phyloP scores from a whole-genome alignment of 2,888 invertebrate genomes.

The Napeogenes inachia region DNA sequence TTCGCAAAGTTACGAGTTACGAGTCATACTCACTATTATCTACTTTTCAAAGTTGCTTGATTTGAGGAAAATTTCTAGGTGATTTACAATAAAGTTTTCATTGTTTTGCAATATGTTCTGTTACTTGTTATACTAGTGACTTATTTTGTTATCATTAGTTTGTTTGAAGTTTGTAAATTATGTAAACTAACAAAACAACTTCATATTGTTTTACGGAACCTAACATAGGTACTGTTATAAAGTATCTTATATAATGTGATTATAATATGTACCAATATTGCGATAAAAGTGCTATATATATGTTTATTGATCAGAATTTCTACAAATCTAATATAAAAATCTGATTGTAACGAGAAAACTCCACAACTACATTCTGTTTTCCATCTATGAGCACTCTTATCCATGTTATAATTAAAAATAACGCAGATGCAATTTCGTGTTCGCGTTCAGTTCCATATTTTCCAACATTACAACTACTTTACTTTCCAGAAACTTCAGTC shows the following conservation, averaged over 20 bases:
- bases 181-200: background rate
- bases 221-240: too few relatives aligned
- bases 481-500: slow-evolving; percentile 1
- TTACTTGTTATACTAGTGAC: slow-evolving; percentile 44
- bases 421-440: background rate
- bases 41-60: slow-evolving; percentile 41
- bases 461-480: background rate
- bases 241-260: too few relatives aligned
- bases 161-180: background rate
- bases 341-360: too few relatives aligned
- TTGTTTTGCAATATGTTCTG: slow-evolving; percentile 57
- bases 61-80: slow-evolving; percentile 59
- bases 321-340: too few relatives aligned
- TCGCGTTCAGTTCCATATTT: background rate
- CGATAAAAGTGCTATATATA: too few relatives aligned
- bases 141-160: slow-evolving; percentile 1
- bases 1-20: slow-evolving; percentile 30
- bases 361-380: too few relatives aligned
- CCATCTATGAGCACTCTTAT: too few relatives aligned
- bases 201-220: background rate
- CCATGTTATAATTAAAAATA: too few relatives aligned
- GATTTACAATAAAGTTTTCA: slow-evolving; percentile 67
- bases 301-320: too few relatives aligned
- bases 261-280: too few relatives aligned
- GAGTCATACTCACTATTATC: slow-evolving; percentile 34